Base-by-base conservation (phyloP, 2,888 invertebrate genomes). In the Diarsia dahlii region DNA sequence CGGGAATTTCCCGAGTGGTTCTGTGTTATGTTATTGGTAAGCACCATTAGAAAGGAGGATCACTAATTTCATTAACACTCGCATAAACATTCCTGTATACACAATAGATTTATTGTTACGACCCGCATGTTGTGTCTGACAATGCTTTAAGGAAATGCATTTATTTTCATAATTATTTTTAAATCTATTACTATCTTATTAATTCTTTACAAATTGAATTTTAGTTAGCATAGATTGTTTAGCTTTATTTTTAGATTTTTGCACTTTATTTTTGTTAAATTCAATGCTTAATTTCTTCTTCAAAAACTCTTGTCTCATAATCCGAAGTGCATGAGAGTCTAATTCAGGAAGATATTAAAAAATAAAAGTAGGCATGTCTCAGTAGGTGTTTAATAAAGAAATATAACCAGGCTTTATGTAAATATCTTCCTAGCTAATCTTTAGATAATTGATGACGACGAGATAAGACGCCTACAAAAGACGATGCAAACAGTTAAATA, bases 391-490 rank as follows among this genome's bases (percentile, higher is more conserved):
- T 54, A 54, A 54, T 54, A 54, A 54, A 54, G 54, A 13, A 23
- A 54, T 54, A 54, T 0, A 23, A 54, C 54, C 54, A n/a, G 54
- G 54, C 13, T 54, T 54, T 54, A 54, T 54, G 12, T 54, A 54
- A 54, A 23, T 54, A 54, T 54, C 54, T 54, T 23, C 54, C 48
- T 56, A 45, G 50, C 28, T 87, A 79, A 86, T 80, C 81, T 72
- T 3, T 45, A 64, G 82, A 87, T 86, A 82, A 78, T 56, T 52
- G 48, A 74, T 82, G 80, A 65, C 81, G 63, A 28, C 0, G 67
- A 20, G 86, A 88, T 86, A 90, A 84, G 52, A 0, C 9, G 28
- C 68, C 71, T 78, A 87, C 84, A 86, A 87, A 89, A 87, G 77
- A 46, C 23, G 46, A 2, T 39, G 64, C 9, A 54, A 39, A 2